A percentile compares a stretch with the other conserved stretches of the same genome.
Evolutionary conservation across 2,888 invertebrate genomes (phyloP).

Genomic region (Drosophila infuscata): DNA sequence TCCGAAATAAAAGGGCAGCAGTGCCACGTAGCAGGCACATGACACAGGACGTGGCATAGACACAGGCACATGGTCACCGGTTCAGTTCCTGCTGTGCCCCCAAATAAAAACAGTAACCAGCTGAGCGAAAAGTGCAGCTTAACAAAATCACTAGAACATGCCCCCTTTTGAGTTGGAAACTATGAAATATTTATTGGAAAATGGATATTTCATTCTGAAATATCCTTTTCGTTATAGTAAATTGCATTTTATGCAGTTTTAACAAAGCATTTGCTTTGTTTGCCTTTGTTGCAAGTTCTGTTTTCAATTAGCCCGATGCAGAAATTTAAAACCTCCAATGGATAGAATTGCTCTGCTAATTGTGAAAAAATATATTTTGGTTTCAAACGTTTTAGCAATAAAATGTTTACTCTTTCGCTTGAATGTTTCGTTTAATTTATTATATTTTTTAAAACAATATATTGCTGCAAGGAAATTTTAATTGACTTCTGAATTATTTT

Average conservation of each 20-base stretch:
- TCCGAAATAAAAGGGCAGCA: slow-evolving; percentile 48
- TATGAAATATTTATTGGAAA: background rate
- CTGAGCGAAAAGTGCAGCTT: slow-evolving; percentile 24
- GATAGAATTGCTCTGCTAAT: background rate
- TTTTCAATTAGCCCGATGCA: slow-evolving; percentile 11
- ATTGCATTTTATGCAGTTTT: background rate
- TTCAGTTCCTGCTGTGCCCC: slow-evolving; percentile 12
- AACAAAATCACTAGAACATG: background rate
- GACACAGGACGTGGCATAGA: slow-evolving; percentile 5
- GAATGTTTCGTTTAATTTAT: background rate
- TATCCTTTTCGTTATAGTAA: background rate
- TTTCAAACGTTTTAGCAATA: background rate
- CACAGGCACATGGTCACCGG: slow-evolving; percentile 18
- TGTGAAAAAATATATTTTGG: background rate
- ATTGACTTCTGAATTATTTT: background rate
- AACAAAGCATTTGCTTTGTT: slow-evolving; percentile 10
- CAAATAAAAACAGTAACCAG: slow-evolving; percentile 37
- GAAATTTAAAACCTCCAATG: background rate
- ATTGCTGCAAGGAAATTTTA: background rate
- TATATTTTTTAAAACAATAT: background rate
- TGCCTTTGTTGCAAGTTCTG: background rate
- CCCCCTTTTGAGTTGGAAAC: slow-evolving; percentile 3
- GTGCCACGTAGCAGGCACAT: slow-evolving; percentile 8
- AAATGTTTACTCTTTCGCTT: background rate
- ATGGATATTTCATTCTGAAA: background rate